Percentiles rank a stretch among this genome's conserved stretches.
Evolutionary conservation across 2,888 invertebrate species (phyloP).

Genomic region (Meiosimyza platycephala): DNA sequence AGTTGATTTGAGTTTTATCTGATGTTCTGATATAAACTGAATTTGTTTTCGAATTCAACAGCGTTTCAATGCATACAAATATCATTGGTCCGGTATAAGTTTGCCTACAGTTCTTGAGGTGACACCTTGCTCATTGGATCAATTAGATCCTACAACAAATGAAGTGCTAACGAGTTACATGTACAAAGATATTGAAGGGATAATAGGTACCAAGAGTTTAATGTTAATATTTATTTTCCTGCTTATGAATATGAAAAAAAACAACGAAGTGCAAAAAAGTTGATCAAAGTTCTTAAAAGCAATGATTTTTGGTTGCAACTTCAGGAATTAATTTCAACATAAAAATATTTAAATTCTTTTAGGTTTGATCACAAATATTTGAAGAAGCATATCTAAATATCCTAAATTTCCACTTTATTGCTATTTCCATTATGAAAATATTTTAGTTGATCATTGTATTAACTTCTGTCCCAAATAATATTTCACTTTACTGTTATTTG

Average conservation of each 20-base stretch:
- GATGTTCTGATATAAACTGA: constrained; percentile 1
- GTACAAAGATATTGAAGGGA: constrained; percentile 87
- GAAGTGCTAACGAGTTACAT: constrained; percentile 83
- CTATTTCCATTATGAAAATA: too few species aligned
- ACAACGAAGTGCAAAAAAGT: not conserved
- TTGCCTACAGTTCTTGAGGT: constrained; percentile 90
- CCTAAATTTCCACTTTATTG: too few species aligned
- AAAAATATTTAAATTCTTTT: constrained; percentile 23
- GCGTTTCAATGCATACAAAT: constrained; percentile 92
- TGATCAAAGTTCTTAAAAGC: not conserved
- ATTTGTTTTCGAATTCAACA: constrained; percentile 59
- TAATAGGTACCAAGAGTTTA: constrained; percentile 69
- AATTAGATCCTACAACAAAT: constrained; percentile 88
- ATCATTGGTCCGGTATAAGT: constrained; percentile 95
- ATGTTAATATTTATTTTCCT: constrained; percentile 10
- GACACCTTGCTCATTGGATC: constrained; percentile 91
- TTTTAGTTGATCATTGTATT: not conserved
- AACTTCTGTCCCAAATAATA: not conserved
- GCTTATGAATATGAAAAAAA: too few species aligned
- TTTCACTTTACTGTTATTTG: too few species aligned
- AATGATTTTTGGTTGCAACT: not conserved
- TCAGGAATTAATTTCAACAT: not conserved
- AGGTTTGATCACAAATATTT: too few species aligned
- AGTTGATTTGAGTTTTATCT: constrained; percentile 60
- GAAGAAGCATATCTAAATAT: too few species aligned